Conservation (phyloP, 2,888 invertebrate genomes). For the Nephrocerus scutellatus region DNA sequence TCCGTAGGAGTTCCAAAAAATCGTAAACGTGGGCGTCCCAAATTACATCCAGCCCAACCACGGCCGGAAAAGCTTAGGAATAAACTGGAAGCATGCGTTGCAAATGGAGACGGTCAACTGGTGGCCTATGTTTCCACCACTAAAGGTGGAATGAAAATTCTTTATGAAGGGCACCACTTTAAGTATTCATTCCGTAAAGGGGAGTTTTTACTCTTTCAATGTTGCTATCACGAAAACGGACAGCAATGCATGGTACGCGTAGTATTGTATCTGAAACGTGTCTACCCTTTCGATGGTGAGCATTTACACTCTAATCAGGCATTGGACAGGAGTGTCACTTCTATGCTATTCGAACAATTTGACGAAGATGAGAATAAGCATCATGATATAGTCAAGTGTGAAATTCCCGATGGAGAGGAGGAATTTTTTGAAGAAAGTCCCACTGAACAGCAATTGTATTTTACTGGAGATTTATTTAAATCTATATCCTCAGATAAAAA, state of each 20-base stretch:
- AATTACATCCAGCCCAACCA: no score
- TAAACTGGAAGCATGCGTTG: no score
- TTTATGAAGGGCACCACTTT: constrained; percentile 42
- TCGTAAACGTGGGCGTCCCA: no score
- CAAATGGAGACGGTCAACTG: no score
- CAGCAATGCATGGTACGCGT: constrained; percentile 41
- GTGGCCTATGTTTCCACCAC: no score
- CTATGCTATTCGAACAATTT: constrained; percentile 35
- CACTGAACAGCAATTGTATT: no score
- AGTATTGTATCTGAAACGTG: constrained; percentile 39
- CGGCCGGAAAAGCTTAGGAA: no score
- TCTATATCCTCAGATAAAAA: neutral
- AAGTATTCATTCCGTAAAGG: constrained; percentile 41
- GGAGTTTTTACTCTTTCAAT: constrained; percentile 40
- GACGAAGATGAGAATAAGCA: constrained; percentile 19
- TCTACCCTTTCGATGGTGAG: constrained; percentile 39
- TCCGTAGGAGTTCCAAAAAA: no score
- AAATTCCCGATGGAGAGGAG: constrained; percentile 14
- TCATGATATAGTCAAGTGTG: constrained; percentile 3
- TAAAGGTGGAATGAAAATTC: constrained; percentile 44
- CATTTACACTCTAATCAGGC: constrained; percentile 43
- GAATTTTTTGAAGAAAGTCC: constrained; percentile 1
- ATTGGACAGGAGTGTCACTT: constrained; percentile 41
- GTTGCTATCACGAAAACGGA: constrained; percentile 41
- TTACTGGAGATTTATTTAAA: no score